Percentiles rank a stretch among this genome's conserved stretches.
Evolutionary conservation across 2,888 invertebrate genomes (phyloP).

Genomic region (Lucinisca nassula): DNA sequence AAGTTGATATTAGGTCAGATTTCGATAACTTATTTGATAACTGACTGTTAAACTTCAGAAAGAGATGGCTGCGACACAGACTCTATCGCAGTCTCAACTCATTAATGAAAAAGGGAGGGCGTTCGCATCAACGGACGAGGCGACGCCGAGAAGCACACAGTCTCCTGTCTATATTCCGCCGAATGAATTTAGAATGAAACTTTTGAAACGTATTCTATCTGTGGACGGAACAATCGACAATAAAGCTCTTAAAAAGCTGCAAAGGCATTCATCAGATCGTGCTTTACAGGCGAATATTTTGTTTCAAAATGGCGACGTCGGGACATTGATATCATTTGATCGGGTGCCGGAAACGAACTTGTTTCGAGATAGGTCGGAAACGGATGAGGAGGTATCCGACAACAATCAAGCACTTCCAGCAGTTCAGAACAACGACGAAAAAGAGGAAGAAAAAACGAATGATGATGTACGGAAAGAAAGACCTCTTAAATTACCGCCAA

Average conservation of each 20-base stretch:
- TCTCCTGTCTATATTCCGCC: slow-evolving; percentile 71
- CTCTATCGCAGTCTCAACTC: slow-evolving; percentile 42
- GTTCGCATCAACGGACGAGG: background rate
- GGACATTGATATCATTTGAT: slow-evolving; percentile 75
- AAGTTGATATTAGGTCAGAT: background rate
- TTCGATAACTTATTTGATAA: background rate
- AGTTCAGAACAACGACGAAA: slow-evolving; percentile 21
- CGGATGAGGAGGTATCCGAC: slow-evolving; percentile 23
- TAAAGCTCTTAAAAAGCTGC: slow-evolving; percentile 66
- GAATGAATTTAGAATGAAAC: slow-evolving; percentile 74
- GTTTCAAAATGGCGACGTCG: slow-evolving; percentile 75
- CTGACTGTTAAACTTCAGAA: too few species aligned
- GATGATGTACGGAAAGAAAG: slow-evolving; percentile 56
- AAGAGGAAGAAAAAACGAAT: slow-evolving; percentile 22
- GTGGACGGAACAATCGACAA: slow-evolving; percentile 73
- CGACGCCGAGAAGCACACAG: slow-evolving; percentile 37
- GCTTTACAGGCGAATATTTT: slow-evolving; percentile 74
- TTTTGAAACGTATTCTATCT: slow-evolving; percentile 70
- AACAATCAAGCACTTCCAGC: slow-evolving; percentile 35
- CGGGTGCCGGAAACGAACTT: slow-evolving; percentile 8
- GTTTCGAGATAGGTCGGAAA: slow-evolving; percentile 36
- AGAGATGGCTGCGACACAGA: slow-evolving; percentile 39
- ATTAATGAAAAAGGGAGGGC: slow-evolving; percentile 43
- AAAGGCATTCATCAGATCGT: slow-evolving; percentile 71
- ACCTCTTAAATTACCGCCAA: slow-evolving; percentile 77